Evolutionary conservation across 53 echinoderm and acorn worm genomes (phyloP).

Genomic region (Antedon mediterranea): DNA sequence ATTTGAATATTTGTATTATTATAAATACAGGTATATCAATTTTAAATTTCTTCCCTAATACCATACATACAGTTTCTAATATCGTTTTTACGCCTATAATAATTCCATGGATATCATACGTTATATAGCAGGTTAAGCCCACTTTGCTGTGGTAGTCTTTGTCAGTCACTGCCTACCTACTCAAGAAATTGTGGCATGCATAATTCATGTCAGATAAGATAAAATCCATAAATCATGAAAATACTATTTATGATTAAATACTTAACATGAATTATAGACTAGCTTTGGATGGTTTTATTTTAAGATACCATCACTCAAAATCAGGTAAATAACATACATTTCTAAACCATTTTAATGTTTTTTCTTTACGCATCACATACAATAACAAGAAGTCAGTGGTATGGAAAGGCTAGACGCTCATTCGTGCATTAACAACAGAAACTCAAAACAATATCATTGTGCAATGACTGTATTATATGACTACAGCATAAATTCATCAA

Average conservation of each 20-base stretch:
- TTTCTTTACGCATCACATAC: neutral
- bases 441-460: neutral
- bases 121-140: no score
- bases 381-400: neutral
- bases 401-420: neutral
- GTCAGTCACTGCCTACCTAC: no score
- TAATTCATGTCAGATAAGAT: neutral
- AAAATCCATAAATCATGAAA: neutral
- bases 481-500: neutral
- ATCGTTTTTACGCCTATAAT: no score
- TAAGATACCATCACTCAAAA: neutral
- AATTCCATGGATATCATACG: no score
- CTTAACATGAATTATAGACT: neutral
- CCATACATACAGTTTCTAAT: no score
- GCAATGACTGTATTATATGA: neutral
- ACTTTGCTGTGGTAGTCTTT: no score
- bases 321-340: neutral
- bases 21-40: no score
- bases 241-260: neutral
- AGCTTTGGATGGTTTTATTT: neutral
- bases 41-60: no score
- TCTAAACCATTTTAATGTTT: neutral
- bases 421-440: neutral
- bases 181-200: no score
- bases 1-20: no score